Evolutionary conservation across 2,888 invertebrate genomes (phyloP).

Genomic region (Euzophera pinguis): DNA sequence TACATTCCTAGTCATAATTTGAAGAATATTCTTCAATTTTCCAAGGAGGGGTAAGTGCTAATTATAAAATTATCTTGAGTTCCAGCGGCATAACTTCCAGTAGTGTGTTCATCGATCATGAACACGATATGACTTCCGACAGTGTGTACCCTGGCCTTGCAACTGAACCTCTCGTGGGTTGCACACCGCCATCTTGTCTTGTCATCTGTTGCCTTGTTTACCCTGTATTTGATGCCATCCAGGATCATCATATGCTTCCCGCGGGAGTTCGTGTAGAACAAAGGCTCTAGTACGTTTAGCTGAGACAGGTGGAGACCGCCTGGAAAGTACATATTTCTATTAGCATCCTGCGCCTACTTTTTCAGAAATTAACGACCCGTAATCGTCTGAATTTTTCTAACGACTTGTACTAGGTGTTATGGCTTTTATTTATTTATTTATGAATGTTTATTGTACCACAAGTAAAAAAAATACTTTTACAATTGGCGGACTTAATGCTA

Average conservation of each 20-base stretch:
- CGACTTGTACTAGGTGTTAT: too few relatives aligned
- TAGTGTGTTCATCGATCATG: constrained; percentile 33
- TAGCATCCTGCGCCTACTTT: too few relatives aligned
- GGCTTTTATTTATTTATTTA: too few relatives aligned
- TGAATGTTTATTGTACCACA: too few relatives aligned
- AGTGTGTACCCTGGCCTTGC: constrained; percentile 45
- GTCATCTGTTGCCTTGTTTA: constrained; percentile 27
- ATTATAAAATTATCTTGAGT: too few relatives aligned
- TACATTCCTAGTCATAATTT: background rate
- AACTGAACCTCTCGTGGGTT: constrained; percentile 36
- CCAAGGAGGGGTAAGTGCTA: too few relatives aligned
- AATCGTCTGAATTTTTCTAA: too few relatives aligned
- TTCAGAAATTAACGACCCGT: too few relatives aligned
- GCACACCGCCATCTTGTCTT: constrained; percentile 48
- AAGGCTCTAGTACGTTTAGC: background rate
- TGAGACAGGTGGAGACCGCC: too few relatives aligned
- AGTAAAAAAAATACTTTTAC: too few relatives aligned
- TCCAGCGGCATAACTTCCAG: background rate
- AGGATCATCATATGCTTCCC: constrained; percentile 34
- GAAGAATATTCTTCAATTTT: background rate
- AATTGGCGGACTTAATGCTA: too few relatives aligned
- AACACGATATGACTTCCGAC: constrained; percentile 33
- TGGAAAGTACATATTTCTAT: too few relatives aligned
- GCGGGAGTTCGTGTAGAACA: constrained; percentile 28
- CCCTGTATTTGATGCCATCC: constrained; percentile 36